These are phyloP conservation scores for Paramormyrops kingsleyae DNA, from an alignment of 2,113 vertebrate species.

Conservation along the genomic window DNA sequence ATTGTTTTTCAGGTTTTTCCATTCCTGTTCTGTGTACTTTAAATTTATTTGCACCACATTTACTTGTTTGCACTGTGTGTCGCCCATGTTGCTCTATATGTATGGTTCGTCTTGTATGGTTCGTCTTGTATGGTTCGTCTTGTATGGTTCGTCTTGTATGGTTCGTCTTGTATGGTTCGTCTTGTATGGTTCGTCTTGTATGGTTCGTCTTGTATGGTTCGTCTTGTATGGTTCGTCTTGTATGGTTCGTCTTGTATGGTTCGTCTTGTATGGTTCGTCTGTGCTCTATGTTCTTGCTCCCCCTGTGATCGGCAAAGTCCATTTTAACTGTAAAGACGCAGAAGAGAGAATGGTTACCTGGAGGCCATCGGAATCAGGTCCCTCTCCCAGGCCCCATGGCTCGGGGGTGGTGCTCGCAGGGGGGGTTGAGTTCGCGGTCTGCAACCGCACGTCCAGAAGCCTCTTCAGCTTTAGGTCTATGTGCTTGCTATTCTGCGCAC, in stretches of 20 bases:
- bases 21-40: background rate
- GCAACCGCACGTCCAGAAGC: conserved; percentile 73
- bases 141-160: too few species aligned
- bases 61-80: background rate
- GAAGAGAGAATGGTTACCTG: conserved; percentile 23
- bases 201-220: too few species aligned
- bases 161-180: too few species aligned
- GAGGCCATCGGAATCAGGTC: conserved; percentile 39
- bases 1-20: background rate
- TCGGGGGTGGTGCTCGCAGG: conserved; percentile 50
- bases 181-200: too few species aligned
- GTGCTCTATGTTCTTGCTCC: background rate
- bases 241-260: too few species aligned
- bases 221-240: too few species aligned
- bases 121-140: too few species aligned
- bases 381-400: conserved; percentile 51
- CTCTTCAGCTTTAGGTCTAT: conserved; percentile 88
- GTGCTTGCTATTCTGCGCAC: conserved; percentile 77
- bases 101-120: background rate
- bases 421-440: conserved; percentile 68
- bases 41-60: background rate
- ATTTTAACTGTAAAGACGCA: background rate
- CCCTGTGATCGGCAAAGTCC: background rate
- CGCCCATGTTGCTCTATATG: background rate
- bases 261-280: background rate